Percentiles rank a stretch among this genome's conserved stretches.
Conservation (phyloP, 2,888 invertebrate genomes). For the Papilio elwesi region DNA sequence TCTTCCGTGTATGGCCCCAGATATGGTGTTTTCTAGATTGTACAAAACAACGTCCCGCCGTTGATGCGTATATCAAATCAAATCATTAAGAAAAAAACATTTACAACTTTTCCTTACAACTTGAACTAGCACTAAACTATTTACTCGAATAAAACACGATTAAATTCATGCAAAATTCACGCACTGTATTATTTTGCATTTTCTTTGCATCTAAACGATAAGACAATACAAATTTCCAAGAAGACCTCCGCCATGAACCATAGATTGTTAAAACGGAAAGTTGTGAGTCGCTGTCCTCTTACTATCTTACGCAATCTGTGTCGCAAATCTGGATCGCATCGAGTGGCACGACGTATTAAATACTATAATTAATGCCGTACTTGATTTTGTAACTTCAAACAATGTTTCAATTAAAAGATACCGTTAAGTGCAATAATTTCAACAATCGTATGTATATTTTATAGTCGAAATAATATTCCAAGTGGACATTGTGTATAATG, state of each 20-base stretch:
- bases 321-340: slow-evolving; percentile 37
- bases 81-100: neutral
- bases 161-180: too few relatives aligned
- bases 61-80: neutral
- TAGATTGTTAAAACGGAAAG: slow-evolving; percentile 35
- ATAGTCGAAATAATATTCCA: neutral
- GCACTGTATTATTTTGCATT: slow-evolving; percentile 2
- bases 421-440: neutral
- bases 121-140: neutral
- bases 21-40: neutral
- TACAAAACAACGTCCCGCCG: neutral
- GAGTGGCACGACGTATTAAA: slow-evolving; percentile 27
- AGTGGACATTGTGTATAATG: neutral
- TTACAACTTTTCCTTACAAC: neutral
- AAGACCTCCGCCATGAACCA: slow-evolving; percentile 25
- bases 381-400: slow-evolving; percentile 21
- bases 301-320: slow-evolving; percentile 36
- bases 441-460: neutral
- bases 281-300: slow-evolving; percentile 28
- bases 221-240: slow-evolving; percentile 14
- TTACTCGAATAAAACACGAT: neutral
- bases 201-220: neutral
- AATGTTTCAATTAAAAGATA: slow-evolving; percentile 8
- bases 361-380: slow-evolving; percentile 24
- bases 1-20: neutral